These are phyloP conservation scores for Anagrus nilaparvatae DNA, from an alignment of 1,140 invertebrate genomes.

Conservation along the genomic window DNA sequence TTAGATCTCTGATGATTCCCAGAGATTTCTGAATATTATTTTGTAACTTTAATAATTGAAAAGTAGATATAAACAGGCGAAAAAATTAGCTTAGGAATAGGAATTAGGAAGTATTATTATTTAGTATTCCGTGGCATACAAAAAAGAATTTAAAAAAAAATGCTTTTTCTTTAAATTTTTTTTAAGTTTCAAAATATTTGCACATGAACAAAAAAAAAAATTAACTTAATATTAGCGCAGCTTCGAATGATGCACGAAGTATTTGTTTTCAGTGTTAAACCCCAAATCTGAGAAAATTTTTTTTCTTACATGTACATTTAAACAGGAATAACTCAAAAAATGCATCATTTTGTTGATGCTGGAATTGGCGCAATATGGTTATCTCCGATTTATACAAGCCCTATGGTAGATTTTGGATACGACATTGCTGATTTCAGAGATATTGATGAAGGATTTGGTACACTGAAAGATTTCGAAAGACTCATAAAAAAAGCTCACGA, in stretches of 20 bases:
- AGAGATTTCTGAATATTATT: no score
- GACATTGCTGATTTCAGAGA: conserved; percentile 52
- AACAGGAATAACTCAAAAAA: conserved; percentile 35
- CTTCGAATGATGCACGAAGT: no score
- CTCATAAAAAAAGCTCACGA: conserved; percentile 40
- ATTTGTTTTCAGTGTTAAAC: no score
- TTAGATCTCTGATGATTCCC: no score
- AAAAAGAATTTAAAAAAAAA: not conserved
- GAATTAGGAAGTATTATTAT: not conserved
- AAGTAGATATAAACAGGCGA: not conserved
- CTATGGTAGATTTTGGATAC: conserved; percentile 57
- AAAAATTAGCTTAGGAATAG: not conserved
- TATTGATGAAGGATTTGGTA: conserved; percentile 51
- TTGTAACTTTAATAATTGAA: no score
- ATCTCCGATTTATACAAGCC: conserved; percentile 56
- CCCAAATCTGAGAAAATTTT: no score
- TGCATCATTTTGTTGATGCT: conserved; percentile 38
- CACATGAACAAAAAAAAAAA: not conserved
- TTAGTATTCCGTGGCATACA: not conserved
- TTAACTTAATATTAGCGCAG: no score
- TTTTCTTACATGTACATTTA: no score
- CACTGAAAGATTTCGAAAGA: conserved; percentile 50
- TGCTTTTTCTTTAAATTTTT: not conserved
- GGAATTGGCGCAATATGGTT: conserved; percentile 50
- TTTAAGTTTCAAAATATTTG: not conserved